These are phyloP conservation scores for Tiaroga cobitis DNA, from an alignment of 2,797 vertebrate genomes.

Conservation along the genomic window DNA sequence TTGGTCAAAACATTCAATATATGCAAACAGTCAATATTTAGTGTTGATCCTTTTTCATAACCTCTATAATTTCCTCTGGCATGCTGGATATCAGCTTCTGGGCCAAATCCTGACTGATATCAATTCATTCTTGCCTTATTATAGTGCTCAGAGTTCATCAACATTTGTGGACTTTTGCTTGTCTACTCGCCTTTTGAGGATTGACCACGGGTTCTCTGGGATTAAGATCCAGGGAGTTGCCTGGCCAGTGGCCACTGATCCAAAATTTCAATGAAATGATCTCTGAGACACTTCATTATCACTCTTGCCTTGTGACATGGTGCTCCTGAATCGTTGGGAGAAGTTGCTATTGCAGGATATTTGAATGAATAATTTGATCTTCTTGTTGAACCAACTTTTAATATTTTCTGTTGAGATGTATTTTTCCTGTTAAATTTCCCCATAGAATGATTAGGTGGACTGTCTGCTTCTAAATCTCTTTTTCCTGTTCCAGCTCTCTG, in stretches of 20 bases:
- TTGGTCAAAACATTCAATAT: not conserved
- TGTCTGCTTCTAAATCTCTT: not conserved
- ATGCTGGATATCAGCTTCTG: not conserved
- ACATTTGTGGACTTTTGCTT: not conserved
- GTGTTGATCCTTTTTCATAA: not conserved
- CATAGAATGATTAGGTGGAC: not conserved
- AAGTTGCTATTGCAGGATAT: not conserved
- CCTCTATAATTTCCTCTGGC: not conserved
- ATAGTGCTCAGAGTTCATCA: not conserved
- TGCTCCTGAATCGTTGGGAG: not conserved
- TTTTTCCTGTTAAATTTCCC: constrained; percentile 5
- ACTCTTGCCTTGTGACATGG: not conserved
- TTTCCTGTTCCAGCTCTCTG: constrained; percentile 74
- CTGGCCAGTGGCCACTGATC: not conserved
- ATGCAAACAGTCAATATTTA: not conserved
- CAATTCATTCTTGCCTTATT: not conserved
- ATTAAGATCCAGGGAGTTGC: not conserved
- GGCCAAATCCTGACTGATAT: not conserved
- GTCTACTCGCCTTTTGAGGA: not conserved
- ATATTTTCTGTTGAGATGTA: not conserved
- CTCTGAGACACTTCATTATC: not conserved
- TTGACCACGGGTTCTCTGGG: not conserved
- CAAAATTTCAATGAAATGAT: not conserved
- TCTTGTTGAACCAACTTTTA: constrained; percentile 2
- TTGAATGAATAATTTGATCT: not conserved